phyloP scores from a whole-genome alignment of 2,113 vertebrate species.

The Lepidothrix coronata region DNA sequence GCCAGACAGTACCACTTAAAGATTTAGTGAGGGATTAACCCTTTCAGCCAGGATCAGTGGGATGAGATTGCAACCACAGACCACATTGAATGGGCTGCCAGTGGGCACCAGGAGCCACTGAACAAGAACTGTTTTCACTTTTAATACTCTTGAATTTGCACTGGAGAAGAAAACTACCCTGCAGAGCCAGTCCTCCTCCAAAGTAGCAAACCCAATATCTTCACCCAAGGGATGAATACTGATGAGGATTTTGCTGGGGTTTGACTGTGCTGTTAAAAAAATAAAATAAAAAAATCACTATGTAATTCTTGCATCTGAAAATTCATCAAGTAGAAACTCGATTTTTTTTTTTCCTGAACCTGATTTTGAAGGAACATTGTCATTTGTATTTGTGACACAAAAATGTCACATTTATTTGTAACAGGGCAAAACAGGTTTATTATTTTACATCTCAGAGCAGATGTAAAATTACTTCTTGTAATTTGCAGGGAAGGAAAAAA shows the following conservation, averaged over 20 bases:
- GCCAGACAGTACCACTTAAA: not conserved
- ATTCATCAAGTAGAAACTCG: not conserved
- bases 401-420: not conserved
- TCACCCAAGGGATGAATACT: not conserved
- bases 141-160: not conserved
- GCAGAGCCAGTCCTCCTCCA: not conserved
- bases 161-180: not conserved
- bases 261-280: not conserved
- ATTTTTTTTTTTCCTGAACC: not conserved
- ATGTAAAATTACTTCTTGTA: not conserved
- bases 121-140: not conserved
- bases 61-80: not conserved
- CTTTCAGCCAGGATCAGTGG: not conserved
- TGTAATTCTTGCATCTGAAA: not conserved
- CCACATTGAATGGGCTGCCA: fast-evolving
- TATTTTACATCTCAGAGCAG: not conserved
- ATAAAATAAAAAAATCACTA: not conserved
- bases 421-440: not conserved
- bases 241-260: not conserved
- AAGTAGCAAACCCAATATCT: not conserved
- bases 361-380: not conserved
- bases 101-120: not conserved
- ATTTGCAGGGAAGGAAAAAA: not conserved
- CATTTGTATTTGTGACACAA: not conserved
- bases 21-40: not conserved